phyloP scores from a whole-genome alignment of 1,140 invertebrate species.

The Prorops nasuta region DNA sequence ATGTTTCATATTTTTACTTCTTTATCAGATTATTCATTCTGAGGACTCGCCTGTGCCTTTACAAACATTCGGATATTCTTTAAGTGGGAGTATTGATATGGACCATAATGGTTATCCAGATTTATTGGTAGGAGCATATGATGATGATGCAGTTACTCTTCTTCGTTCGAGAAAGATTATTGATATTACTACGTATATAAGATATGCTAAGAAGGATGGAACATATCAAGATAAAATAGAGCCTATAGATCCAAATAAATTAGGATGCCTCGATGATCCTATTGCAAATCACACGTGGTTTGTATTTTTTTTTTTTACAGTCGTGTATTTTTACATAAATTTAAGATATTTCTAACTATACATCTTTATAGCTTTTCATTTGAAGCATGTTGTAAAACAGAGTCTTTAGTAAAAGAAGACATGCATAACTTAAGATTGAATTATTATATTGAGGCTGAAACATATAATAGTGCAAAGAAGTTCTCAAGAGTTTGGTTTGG shows the following conservation, averaged over 20 bases:
- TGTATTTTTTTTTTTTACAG: constrained; percentile 19
- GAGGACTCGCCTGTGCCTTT: constrained; percentile 58
- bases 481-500: constrained; percentile 81
- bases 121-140: constrained; percentile 85
- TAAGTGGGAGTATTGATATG: constrained; percentile 86
- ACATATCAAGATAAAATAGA: constrained; percentile 60
- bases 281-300: constrained; percentile 73
- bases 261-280: constrained; percentile 68
- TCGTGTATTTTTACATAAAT: neutral
- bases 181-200: constrained; percentile 67
- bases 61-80: constrained; percentile 83
- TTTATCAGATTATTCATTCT: constrained; percentile 57
- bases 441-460: constrained; percentile 83
- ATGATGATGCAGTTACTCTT: constrained; percentile 71
- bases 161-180: constrained; percentile 83
- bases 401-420: constrained; percentile 61
- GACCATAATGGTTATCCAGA: constrained; percentile 92
- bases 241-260: constrained; percentile 78
- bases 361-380: constrained; percentile 76
- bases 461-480: constrained; percentile 72
- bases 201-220: constrained; percentile 35
- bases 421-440: constrained; percentile 62
- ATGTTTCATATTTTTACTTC: neutral
- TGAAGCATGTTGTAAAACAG: constrained; percentile 80
- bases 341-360: constrained; percentile 8